phyloP scores from a whole-genome alignment of 2,797 vertebrate species.

The Orientallactaga sibirica region DNA sequence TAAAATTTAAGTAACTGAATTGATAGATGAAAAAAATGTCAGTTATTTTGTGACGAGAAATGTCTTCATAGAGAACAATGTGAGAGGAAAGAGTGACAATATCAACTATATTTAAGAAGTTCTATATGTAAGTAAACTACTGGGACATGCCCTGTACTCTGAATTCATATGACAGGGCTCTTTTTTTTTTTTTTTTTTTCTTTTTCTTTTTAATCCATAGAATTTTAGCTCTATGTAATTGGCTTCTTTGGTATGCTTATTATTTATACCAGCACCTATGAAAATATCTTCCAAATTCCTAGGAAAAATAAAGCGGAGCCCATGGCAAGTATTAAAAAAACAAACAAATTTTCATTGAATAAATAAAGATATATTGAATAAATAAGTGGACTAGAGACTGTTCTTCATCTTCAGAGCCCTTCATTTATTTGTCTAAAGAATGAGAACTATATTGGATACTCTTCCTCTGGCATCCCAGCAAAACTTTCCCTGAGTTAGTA shows the following conservation, averaged over 20 bases:
- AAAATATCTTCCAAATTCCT: not conserved
- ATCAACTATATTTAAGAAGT: constrained; percentile 25
- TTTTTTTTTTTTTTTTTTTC: not conserved
- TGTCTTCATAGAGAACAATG: not conserved
- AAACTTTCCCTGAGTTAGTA: not conserved
- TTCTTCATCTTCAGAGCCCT: not conserved
- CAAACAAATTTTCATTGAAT: not conserved
- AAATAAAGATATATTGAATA: not conserved
- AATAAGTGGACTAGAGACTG: not conserved
- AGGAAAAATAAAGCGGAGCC: not conserved
- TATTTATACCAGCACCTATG: not conserved
- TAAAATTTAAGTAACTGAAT: constrained; percentile 87
- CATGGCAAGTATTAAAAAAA: no score
- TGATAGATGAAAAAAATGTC: constrained; percentile 86
- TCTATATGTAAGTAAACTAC: constrained; percentile 17
- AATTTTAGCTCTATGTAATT: not conserved
- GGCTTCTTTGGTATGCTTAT: not conserved
- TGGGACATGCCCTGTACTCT: not conserved
- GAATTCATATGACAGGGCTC: not conserved
- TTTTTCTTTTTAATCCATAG: no score
- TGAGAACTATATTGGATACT: not conserved
- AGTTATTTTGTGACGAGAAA: constrained; percentile 66
- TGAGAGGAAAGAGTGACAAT: not conserved
- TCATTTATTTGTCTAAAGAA: not conserved
- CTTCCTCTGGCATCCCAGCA: no score